A percentile compares a stretch with the other conserved stretches of the same genome.
Evolutionary conservation across 1,140 invertebrate species (phyloP).

Genomic region (Medauroidea extradentata): DNA sequence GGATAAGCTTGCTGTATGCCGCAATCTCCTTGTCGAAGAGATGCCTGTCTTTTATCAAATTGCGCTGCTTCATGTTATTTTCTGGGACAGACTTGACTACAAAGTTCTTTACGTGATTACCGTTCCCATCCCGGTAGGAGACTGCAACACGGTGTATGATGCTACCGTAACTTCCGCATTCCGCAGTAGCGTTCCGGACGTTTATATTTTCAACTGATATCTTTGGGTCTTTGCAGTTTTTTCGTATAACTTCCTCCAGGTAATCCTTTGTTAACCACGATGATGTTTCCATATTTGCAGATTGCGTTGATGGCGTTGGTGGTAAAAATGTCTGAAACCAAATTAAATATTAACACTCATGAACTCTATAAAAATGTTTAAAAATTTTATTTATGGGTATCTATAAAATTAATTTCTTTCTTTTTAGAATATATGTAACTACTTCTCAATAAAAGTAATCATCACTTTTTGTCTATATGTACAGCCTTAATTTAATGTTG

Average conservation of each 20-base stretch:
- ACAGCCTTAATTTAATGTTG: too few species aligned
- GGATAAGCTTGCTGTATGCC: neutral
- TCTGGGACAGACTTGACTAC: neutral
- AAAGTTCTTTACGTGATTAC: slow-evolving; percentile 30
- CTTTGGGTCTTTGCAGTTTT: slow-evolving; percentile 34
- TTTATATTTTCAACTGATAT: slow-evolving; percentile 34
- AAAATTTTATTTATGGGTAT: too few species aligned
- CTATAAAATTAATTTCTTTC: too few species aligned
- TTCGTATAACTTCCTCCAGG: slow-evolving; percentile 38
- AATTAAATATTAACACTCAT: too few species aligned
- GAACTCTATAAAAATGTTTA: too few species aligned
- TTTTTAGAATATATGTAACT: too few species aligned
- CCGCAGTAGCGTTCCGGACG: slow-evolving; percentile 37
- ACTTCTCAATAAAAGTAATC: too few species aligned
- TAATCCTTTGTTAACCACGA: slow-evolving; percentile 45
- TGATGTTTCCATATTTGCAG: too few species aligned
- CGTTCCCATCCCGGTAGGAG: slow-evolving; percentile 23
- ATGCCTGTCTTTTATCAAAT: neutral
- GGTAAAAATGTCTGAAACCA: too few species aligned
- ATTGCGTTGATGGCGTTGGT: too few species aligned
- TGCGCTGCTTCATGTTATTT: neutral
- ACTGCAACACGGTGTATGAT: slow-evolving; percentile 40
- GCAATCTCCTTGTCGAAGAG: neutral
- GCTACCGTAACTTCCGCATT: slow-evolving; percentile 49
- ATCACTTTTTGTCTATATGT: too few species aligned